phyloP scores from a whole-genome alignment of 2,888 invertebrate genomes.

The Podotricha telesiphe region DNA sequence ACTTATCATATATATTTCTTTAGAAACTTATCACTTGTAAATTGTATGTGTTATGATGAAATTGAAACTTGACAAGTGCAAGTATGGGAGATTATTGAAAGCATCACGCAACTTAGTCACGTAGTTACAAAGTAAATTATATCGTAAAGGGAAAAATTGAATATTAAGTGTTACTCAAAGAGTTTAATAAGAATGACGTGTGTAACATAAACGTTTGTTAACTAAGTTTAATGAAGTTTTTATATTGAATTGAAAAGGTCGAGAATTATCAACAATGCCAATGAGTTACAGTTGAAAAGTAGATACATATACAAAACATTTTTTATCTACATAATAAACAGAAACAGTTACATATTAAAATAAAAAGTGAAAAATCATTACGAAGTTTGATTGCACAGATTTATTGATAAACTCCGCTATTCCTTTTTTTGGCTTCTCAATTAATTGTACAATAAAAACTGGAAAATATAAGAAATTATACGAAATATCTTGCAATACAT shows the following conservation, averaged over 20 bases:
- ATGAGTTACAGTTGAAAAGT: not conserved
- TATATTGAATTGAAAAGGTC: too few species aligned
- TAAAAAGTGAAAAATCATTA: too few species aligned
- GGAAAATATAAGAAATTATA: not conserved
- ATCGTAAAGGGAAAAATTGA: not conserved
- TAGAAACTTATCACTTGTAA: not conserved
- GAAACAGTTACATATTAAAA: too few species aligned
- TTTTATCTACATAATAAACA: too few species aligned
- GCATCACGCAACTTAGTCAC: slow-evolving; percentile 21
- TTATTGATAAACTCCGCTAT: too few species aligned
- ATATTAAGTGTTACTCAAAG: not conserved
- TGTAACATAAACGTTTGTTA: not conserved
- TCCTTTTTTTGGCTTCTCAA: too few species aligned
- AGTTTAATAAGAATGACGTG: not conserved
- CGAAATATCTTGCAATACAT: not conserved
- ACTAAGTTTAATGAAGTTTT: not conserved
- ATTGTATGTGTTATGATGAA: not conserved
- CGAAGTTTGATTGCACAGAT: too few species aligned
- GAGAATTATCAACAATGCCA: too few species aligned
- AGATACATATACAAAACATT: too few species aligned
- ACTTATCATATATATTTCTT: too few species aligned
- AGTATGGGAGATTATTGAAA: not conserved
- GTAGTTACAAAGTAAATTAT: slow-evolving; percentile 3
- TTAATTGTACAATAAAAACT: not conserved
- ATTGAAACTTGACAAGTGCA: slow-evolving; percentile 15